Conservation (phyloP, 2,888 invertebrate genomes). For the Conomelus anceps region DNA sequence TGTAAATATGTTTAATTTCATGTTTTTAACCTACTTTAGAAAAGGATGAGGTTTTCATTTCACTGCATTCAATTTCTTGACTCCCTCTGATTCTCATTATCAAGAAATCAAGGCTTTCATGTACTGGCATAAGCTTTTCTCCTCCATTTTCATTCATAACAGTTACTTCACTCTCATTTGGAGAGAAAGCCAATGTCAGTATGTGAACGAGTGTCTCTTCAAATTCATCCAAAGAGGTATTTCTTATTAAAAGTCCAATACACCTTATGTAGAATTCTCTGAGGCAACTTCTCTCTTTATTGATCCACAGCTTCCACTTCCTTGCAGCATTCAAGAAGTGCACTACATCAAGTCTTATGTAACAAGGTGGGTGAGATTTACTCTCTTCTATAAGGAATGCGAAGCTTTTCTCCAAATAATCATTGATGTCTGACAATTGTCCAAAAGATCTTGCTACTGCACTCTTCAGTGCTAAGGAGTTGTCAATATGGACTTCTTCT, state of each 20-base stretch:
- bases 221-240: no score
- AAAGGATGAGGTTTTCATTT: no score
- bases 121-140: background rate
- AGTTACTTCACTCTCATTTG: background rate
- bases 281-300: background rate
- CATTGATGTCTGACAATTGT: background rate
- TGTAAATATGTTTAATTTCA: no score
- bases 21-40: no score
- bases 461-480: background rate
- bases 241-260: background rate
- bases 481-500: background rate
- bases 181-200: background rate
- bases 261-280: background rate
- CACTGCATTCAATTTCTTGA: background rate
- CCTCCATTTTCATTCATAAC: no score
- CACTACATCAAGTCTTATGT: background rate
- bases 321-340: background rate
- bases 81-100: background rate
- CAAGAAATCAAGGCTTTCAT: background rate
- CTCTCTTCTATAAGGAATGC: background rate
- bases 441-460: background rate
- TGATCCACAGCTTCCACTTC: background rate
- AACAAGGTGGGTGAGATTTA: background rate
- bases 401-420: background rate
- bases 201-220: no score